A percentile compares a stretch with the other conserved stretches of the same genome.
These are phyloP conservation scores for Parnassius smintheus DNA, from an alignment of 2,888 invertebrate genomes.

Conservation along the genomic window DNA sequence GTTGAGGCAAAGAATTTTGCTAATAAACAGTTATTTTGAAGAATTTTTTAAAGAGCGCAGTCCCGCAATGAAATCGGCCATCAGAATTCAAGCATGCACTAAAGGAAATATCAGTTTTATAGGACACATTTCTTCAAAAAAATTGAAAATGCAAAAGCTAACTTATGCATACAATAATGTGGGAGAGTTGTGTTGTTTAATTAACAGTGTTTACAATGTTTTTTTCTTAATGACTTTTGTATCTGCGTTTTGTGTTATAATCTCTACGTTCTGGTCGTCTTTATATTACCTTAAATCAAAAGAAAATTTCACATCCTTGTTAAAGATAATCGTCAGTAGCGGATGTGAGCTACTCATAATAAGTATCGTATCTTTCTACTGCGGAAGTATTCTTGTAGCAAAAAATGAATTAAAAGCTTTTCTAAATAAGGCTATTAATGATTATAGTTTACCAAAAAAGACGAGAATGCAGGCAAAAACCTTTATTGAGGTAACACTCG, in stretches of 20 bases:
- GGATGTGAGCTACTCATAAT: slow-evolving; percentile 43
- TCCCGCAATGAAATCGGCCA: slow-evolving; percentile 20
- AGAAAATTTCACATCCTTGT: slow-evolving; percentile 36
- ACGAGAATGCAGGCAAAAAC: slow-evolving; percentile 59
- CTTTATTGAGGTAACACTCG: slow-evolving; percentile 58
- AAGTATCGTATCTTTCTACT: slow-evolving; percentile 47
- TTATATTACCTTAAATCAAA: slow-evolving; percentile 45
- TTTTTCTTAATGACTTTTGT: slow-evolving; percentile 39
- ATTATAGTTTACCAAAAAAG: slow-evolving; percentile 52
- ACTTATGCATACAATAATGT: slow-evolving; percentile 48
- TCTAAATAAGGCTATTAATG: slow-evolving; percentile 60
- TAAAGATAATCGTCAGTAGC: slow-evolving; percentile 48
- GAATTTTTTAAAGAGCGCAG: slow-evolving; percentile 46
- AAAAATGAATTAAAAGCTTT: slow-evolving; percentile 51
- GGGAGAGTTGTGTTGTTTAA: slow-evolving; percentile 44
- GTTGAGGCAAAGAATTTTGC: slow-evolving; percentile 36
- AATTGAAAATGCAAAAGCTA: slow-evolving; percentile 49
- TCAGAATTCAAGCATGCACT: slow-evolving; percentile 5
- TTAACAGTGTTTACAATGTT: slow-evolving; percentile 53
- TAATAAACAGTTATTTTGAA: slow-evolving; percentile 50
- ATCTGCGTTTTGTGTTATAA: slow-evolving; percentile 49
- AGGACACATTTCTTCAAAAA: slow-evolving; percentile 40
- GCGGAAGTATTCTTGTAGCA: slow-evolving; percentile 47
- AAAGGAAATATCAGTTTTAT: slow-evolving; percentile 42
- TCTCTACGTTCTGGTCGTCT: slow-evolving; percentile 53